These are phyloP conservation scores for Hyposoter didymator DNA, from an alignment of 2,888 invertebrate genomes.

Conservation along the genomic window DNA sequence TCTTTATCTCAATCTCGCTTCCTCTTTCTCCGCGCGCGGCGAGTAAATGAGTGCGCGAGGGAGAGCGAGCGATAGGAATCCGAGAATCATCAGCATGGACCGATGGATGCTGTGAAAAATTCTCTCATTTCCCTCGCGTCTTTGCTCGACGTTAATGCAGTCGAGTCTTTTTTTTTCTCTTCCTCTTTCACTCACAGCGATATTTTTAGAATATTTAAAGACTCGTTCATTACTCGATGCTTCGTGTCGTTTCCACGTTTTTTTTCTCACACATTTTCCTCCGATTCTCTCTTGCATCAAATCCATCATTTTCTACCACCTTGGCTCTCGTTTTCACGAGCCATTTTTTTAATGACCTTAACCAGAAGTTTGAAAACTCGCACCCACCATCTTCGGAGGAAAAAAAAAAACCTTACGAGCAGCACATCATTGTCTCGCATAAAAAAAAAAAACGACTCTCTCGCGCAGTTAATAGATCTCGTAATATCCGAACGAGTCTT, in stretches of 20 bases:
- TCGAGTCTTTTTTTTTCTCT: conserved; percentile 22
- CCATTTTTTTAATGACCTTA: conserved; percentile 57
- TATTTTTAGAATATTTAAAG: conserved; percentile 66
- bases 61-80: conserved; percentile 15
- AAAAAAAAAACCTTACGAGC: conserved; percentile 36
- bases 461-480: conserved; percentile 60
- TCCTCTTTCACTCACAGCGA: conserved; percentile 27
- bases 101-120: conserved; percentile 25
- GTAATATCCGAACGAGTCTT: conserved; percentile 51
- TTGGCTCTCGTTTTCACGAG: conserved; percentile 58
- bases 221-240: conserved; percentile 53
- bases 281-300: not conserved
- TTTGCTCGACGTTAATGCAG: conserved; percentile 27
- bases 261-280: conserved; percentile 28
- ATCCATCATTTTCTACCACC: conserved; percentile 1
- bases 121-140: conserved; percentile 18
- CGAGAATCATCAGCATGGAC: conserved; percentile 37
- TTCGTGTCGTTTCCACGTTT: conserved; percentile 44
- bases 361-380: conserved; percentile 46
- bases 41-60: conserved; percentile 7
- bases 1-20: conserved; percentile 27
- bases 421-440: conserved; percentile 49
- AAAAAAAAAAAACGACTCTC: conserved; percentile 18
- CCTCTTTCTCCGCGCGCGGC: not conserved
- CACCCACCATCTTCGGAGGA: conserved; percentile 1